These are phyloP conservation scores for Phycodurus eques DNA, from an alignment of 2,113 vertebrate species.

Conservation along the genomic window DNA sequence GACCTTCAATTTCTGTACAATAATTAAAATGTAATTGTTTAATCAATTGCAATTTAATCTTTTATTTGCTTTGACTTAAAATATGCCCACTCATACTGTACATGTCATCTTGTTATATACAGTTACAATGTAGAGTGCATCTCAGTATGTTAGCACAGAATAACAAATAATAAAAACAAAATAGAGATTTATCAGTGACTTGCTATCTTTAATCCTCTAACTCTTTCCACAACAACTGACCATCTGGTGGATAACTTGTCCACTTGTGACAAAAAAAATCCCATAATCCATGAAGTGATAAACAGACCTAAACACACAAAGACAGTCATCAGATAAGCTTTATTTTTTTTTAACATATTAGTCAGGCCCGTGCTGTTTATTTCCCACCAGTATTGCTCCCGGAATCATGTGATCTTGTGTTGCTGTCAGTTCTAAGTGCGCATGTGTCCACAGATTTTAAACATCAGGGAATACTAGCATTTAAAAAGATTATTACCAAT, in stretches of 20 bases:
- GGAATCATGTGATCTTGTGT: neutral
- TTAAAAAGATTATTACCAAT: neutral
- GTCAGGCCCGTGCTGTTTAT: neutral
- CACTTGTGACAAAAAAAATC: neutral
- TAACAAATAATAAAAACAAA: neutral
- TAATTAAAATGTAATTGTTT: too few relatives aligned
- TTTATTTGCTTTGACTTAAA: too few relatives aligned
- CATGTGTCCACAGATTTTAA: neutral
- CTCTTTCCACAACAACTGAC: neutral
- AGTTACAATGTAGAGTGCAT: conserved; percentile 14
- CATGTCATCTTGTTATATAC: neutral
- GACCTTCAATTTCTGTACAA: too few relatives aligned
- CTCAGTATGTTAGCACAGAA: neutral
- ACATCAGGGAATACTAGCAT: neutral
- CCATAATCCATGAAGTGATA: neutral
- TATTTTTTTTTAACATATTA: neutral
- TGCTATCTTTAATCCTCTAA: neutral
- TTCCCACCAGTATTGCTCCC: neutral
- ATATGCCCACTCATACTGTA: neutral
- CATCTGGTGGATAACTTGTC: neutral
- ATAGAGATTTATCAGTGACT: neutral
- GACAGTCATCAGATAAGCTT: neutral
- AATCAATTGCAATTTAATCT: too few relatives aligned
- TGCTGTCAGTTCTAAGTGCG: too few relatives aligned
- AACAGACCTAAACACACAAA: neutral